phyloP scores from a whole-genome alignment of 2,797 vertebrate genomes.

The Tiaroga cobitis region DNA sequence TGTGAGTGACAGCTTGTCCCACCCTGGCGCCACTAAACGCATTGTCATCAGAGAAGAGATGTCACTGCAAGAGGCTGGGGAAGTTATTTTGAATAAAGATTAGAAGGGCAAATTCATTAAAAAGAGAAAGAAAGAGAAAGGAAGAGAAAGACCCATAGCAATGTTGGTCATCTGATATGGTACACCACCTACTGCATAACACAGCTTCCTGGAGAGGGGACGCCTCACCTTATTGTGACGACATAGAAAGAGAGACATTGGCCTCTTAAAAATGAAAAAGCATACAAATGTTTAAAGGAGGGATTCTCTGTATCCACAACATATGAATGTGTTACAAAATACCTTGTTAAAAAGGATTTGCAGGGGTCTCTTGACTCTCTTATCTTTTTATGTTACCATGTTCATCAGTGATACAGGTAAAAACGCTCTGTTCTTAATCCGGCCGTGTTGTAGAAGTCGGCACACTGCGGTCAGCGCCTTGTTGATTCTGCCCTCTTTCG shows the following conservation, averaged over 20 bases:
- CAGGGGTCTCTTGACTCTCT: not conserved
- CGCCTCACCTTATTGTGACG: slow-evolving; percentile 59
- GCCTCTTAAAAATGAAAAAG: not conserved
- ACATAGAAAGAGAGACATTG: not conserved
- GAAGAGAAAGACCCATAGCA: slow-evolving; percentile 70
- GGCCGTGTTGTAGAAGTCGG: not conserved
- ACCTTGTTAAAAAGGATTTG: slow-evolving; percentile 1
- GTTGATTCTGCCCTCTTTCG: not conserved
- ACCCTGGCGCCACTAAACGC: too few relatives aligned
- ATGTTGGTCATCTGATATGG: slow-evolving; percentile 75
- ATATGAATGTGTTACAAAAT: not conserved
- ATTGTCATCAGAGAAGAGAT: too few relatives aligned
- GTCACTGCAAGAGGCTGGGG: too few relatives aligned
- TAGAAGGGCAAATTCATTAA: too few relatives aligned
- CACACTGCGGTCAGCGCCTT: not conserved
- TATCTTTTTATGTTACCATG: slow-evolving; percentile 4
- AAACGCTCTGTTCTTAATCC: slow-evolving; percentile 27
- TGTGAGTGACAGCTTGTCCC: too few relatives aligned
- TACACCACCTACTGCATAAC: slow-evolving; percentile 75
- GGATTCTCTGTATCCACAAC: not conserved
- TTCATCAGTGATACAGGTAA: slow-evolving; percentile 1
- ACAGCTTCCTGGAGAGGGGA: slow-evolving; percentile 72
- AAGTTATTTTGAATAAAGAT: too few relatives aligned
- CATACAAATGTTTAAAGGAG: not conserved
- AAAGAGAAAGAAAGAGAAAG: too few relatives aligned